Evolutionary conservation across 2,888 invertebrate species (phyloP), one percentile per base, ranked within the genome.

Genomic region (Epinotia brunnichana): DNA sequence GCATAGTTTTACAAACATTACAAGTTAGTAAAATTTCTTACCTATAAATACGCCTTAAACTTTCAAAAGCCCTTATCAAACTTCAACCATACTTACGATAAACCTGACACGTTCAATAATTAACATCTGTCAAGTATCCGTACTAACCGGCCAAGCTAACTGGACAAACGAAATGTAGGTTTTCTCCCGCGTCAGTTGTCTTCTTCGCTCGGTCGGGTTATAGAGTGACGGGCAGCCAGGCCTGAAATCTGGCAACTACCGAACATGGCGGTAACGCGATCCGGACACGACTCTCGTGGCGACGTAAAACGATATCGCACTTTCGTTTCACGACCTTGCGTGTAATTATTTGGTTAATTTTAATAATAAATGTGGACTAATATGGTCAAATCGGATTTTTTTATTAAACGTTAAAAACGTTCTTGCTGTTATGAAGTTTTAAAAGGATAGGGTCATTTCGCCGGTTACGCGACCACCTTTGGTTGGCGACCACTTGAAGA

Each of bases 261-360:
- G 73, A 69, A 71, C 69, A 74, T 54, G 73, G 71, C 62, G 68
- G 85, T 77, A 82, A 85, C 79, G 72, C 68, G 80, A 84, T 80
- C 82, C 76, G 56, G 15, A 78, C 83, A 82, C 81, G 78, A 74
- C 76, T 68, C 67, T 74, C 74, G 75, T 75, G 70, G 76, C 70
- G 70, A 48, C 48, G 71, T 66, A 73, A 76, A 75, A 74, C 74
- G 74, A 74, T 75, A 75, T 71, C 51, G 71, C 67, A 75, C 73
- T 76, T 75, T 76, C 71, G 74, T 74, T 74, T 70, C 39, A 54
- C 73, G 69, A 56, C 73, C 73, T 73, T 69, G 73, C 63, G 53
- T 69, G 29, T 48, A 51, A 48, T 70, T 63, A 68, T 56, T 61
- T 4, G 41, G 54, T 69, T 66, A 48, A 56, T 69, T 69, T 66